Percentiles rank a stretch among this genome's conserved stretches.
These are phyloP conservation scores for Zaprionus davidi DNA, from an alignment of 1,140 invertebrate genomes.

Conservation along the genomic window DNA sequence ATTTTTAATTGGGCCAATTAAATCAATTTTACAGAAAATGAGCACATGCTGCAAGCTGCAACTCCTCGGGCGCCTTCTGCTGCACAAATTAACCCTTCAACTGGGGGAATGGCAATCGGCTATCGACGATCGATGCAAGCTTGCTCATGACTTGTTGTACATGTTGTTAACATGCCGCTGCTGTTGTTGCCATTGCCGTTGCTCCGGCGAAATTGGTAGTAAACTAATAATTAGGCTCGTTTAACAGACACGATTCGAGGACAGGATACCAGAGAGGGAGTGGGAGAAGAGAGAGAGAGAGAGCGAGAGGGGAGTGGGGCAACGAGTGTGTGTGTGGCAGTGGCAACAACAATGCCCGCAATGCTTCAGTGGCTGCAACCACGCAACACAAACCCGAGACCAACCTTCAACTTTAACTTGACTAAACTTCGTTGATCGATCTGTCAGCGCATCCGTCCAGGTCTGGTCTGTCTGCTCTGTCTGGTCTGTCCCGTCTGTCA, in stretches of 20 bases:
- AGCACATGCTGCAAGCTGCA: slow-evolving; percentile 46
- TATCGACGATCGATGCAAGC: slow-evolving; percentile 52
- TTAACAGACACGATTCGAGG: slow-evolving; percentile 63
- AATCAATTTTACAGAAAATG: slow-evolving; percentile 79
- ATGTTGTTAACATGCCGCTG: slow-evolving; percentile 70
- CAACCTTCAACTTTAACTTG: slow-evolving; percentile 74
- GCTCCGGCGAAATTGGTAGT: slow-evolving; percentile 67
- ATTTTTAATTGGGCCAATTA: slow-evolving; percentile 78
- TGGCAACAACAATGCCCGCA: slow-evolving; percentile 25
- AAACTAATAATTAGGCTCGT: slow-evolving; percentile 79
- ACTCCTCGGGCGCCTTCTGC: slow-evolving; percentile 36
- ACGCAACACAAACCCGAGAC: neutral
- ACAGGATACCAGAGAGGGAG: slow-evolving; percentile 27
- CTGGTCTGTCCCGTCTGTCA: slow-evolving; percentile 9
- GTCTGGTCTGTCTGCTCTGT: neutral
- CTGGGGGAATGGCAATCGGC: slow-evolving; percentile 27
- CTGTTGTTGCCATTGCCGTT: neutral
- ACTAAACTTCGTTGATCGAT: slow-evolving; percentile 64
- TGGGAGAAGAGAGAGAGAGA: neutral
- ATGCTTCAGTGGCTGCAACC: slow-evolving; percentile 35
- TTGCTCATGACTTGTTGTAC: slow-evolving; percentile 67
- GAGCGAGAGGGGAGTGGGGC: neutral
- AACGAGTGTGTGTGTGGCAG: neutral
- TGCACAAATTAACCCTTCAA: slow-evolving; percentile 66
- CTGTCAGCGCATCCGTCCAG: slow-evolving; percentile 64